Evolutionary conservation across 92 coral and sea anemone genomes (phyloP).

Genomic region (Parazoanthus atlanticus): DNA sequence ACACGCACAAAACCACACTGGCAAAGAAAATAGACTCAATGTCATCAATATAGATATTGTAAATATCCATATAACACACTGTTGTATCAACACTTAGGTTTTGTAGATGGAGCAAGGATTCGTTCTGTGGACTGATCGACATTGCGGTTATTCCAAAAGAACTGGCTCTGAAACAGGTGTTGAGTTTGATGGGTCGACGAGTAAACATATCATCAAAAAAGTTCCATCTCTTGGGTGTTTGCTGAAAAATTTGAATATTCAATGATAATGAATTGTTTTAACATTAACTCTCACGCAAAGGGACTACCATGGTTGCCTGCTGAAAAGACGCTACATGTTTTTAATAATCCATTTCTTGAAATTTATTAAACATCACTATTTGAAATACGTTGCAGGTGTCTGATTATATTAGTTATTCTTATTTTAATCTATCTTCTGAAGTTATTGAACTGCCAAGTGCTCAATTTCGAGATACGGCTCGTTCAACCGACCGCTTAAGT

Average conservation of each 20-base stretch:
- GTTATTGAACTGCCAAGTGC: too few species aligned
- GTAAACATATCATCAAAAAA: background rate
- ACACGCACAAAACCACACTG: slow-evolving; percentile 20
- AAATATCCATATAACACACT: background rate
- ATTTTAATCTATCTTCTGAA: too few species aligned
- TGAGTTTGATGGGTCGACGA: background rate
- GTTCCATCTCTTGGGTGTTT: background rate
- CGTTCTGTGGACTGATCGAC: background rate
- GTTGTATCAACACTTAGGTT: slow-evolving; percentile 1
- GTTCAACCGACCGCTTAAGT: too few species aligned
- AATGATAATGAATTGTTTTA: background rate
- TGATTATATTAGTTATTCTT: too few species aligned
- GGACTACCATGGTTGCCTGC: background rate
- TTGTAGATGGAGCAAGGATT: background rate
- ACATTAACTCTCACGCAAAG: background rate
- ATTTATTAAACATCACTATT: too few species aligned
- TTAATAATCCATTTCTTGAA: too few species aligned
- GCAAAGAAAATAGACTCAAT: slow-evolving; percentile 11
- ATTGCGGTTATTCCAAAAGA: background rate
- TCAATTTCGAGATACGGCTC: too few species aligned
- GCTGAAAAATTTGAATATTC: background rate
- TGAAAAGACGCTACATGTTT: too few species aligned
- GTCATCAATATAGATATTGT: background rate
- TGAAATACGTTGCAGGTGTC: too few species aligned
- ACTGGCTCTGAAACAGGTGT: background rate